Evolutionary conservation across 2,113 vertebrate species (phyloP).

Genomic region (Trematocara zebra): DNA sequence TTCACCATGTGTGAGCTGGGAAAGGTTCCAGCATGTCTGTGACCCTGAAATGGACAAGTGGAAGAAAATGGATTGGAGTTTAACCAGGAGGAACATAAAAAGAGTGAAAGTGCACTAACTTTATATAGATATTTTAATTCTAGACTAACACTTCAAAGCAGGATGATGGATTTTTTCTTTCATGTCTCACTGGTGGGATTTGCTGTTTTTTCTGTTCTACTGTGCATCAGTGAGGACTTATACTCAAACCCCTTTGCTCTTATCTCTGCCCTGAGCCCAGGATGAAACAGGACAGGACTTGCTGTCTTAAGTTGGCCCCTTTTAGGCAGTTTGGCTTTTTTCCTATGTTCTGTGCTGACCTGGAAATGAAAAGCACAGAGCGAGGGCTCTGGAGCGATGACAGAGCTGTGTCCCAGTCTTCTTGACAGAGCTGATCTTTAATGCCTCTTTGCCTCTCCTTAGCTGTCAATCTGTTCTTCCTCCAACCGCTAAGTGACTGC

Average conservation of each 20-base stretch:
- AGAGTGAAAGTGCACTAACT: background rate
- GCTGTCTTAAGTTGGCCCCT: constrained; percentile 14
- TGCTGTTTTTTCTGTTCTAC: background rate
- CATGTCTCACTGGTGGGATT: constrained; percentile 5
- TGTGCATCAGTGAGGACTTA: constrained; percentile 14
- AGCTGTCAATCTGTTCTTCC: constrained; percentile 53
- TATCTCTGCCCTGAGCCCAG: constrained; percentile 25
- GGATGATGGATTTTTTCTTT: background rate
- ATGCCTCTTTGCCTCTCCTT: constrained; percentile 32
- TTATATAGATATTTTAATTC: background rate
- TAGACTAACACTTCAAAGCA: background rate
- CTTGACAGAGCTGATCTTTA: constrained; percentile 54
- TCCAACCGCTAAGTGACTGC: constrained; percentile 32
- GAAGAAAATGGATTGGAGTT: background rate
- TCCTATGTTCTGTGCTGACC: constrained; percentile 37
- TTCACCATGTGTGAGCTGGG: background rate
- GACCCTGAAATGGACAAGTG: background rate
- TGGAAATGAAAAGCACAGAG: constrained; percentile 43
- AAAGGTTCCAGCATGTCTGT: background rate
- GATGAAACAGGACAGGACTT: constrained; percentile 39
- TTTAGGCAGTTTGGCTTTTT: constrained; percentile 44
- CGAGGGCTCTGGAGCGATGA: constrained; percentile 34
- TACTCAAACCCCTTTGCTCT: constrained; percentile 15
- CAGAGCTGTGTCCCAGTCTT: constrained; percentile 19
- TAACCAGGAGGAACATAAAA: background rate